These are phyloP conservation scores for Mobula birostris DNA, from an alignment of 2,113 vertebrate species.

Conservation along the genomic window DNA sequence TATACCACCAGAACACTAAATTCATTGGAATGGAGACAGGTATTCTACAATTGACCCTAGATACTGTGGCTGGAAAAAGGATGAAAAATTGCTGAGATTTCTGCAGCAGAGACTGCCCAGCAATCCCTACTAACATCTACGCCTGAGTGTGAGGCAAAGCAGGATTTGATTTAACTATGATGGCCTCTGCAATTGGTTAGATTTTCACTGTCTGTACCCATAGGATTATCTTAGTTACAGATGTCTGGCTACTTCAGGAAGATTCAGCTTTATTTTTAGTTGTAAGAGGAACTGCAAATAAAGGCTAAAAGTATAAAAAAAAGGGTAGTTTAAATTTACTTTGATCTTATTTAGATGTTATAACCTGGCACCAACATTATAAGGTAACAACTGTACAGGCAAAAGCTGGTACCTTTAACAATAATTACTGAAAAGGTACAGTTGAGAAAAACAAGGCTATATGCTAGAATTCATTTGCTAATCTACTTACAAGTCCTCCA, in stretches of 20 bases:
- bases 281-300: not conserved
- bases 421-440: conserved; percentile 24
- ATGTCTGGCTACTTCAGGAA: not conserved
- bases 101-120: not conserved
- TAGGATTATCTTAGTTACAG: not conserved
- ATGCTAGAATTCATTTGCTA: conserved; percentile 3
- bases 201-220: not conserved
- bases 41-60: not conserved
- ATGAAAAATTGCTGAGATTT: not conserved
- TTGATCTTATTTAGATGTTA: not conserved
- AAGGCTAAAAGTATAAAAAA: not conserved
- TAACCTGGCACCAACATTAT: not conserved
- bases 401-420: not conserved
- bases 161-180: not conserved
- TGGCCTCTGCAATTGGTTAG: not conserved
- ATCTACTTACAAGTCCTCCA: conserved; percentile 30
- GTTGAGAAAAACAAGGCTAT: conserved; percentile 18
- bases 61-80: not conserved
- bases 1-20: not conserved
- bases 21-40: not conserved
- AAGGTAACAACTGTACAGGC: not conserved
- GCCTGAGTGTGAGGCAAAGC: not conserved
- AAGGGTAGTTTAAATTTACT: not conserved
- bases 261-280: not conserved
- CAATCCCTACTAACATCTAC: not conserved